Conservation (phyloP, 2,113 vertebrate genomes). For the Penelope pileata region DNA sequence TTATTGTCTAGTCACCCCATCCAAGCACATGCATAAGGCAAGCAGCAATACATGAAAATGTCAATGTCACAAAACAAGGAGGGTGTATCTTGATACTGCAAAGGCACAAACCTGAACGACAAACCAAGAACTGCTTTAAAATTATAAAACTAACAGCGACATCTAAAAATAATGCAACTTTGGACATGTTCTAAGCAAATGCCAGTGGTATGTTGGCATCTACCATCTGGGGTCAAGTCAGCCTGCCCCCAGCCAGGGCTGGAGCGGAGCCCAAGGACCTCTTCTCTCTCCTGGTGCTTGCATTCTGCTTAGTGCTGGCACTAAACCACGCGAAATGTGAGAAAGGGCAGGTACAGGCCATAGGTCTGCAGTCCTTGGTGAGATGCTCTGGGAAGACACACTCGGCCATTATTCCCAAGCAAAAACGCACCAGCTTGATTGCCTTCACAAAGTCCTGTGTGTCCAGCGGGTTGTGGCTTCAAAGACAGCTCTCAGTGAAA, state of each 20-base stretch:
- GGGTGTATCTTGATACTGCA: not conserved
- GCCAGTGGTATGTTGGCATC: accelerated
- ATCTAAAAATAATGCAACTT: not conserved
- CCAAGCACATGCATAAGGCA: not conserved
- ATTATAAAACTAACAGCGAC: not conserved
- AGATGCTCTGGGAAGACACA: not conserved
- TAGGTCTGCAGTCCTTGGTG: not conserved
- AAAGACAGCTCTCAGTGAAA: not conserved
- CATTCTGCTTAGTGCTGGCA: not conserved
- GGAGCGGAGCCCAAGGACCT: not conserved
- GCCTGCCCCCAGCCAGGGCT: accelerated
- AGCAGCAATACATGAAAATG: not conserved
- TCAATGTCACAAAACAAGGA: not conserved
- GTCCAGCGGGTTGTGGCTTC: not conserved
- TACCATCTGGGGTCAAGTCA: not conserved
- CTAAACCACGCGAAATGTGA: not conserved
- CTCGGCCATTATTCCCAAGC: not conserved
- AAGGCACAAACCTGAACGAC: not conserved
- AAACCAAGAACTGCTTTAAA: not conserved
- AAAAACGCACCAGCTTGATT: not conserved
- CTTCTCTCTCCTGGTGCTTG: not conserved
- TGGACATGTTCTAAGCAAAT: not conserved
- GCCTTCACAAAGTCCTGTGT: not conserved
- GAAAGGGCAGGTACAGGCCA: not conserved
- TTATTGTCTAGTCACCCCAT: not conserved